A percentile compares a stretch with the other conserved stretches of the same genome.
Conservation (phyloP, 2,113 vertebrate species). For the Perca flavescens region DNA sequence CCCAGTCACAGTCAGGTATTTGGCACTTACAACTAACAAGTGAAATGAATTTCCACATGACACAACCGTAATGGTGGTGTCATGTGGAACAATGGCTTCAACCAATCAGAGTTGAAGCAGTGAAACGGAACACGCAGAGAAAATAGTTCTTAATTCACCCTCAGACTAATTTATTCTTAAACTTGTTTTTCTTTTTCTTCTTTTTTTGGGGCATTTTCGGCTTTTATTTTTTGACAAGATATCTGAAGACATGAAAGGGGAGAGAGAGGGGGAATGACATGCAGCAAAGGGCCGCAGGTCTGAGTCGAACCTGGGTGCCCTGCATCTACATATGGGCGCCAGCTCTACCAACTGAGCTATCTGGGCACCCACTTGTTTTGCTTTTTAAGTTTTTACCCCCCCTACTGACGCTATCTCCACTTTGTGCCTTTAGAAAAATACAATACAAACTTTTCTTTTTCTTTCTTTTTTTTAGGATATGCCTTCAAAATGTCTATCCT, state of each 20-base stretch:
- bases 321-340: too few species aligned
- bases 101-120: slow-evolving; percentile 5
- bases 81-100: background rate
- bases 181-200: too few species aligned
- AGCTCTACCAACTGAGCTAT: too few species aligned
- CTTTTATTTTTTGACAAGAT: too few species aligned
- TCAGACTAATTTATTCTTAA: background rate
- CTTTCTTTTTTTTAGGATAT: background rate
- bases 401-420: background rate
- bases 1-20: too few species aligned
- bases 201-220: too few species aligned
- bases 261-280: too few species aligned
- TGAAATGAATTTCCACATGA: background rate
- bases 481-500: background rate
- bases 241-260: too few species aligned
- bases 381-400: background rate
- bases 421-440: background rate
- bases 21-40: background rate
- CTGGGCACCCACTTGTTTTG: background rate
- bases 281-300: too few species aligned
- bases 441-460: too few species aligned
- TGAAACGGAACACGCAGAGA: background rate
- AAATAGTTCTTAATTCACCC: background rate
- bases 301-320: too few species aligned
- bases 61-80: too few species aligned